These are phyloP conservation scores for Pecten maximus DNA, from an alignment of 2,888 invertebrate genomes.

Conservation along the genomic window DNA sequence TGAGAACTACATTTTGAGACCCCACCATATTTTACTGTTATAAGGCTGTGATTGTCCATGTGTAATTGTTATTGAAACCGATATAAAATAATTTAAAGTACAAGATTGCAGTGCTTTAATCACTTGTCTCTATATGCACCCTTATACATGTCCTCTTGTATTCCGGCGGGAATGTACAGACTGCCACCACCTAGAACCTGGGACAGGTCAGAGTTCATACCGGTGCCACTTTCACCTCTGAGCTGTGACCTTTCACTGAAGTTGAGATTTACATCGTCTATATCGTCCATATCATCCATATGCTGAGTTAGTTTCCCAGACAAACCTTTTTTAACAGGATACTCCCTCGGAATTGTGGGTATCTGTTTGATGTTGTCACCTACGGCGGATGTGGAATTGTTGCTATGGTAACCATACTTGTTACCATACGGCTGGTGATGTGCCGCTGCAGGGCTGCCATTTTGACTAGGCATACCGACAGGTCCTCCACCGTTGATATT, in stretches of 20 bases:
- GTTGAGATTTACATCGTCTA: not conserved
- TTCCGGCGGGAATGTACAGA: not conserved
- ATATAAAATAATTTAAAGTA: too few species aligned
- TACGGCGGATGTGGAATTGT: not conserved
- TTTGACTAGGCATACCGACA: not conserved
- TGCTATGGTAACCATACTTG: not conserved
- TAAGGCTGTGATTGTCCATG: too few species aligned
- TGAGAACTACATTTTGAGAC: too few species aligned
- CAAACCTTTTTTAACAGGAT: not conserved
- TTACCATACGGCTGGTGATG: not conserved
- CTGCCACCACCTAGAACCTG: not conserved
- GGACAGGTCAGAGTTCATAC: slow-evolving; percentile 15
- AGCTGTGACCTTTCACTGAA: not conserved
- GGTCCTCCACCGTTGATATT: not conserved
- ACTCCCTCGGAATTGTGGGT: not conserved
- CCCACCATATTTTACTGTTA: too few species aligned
- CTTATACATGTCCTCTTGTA: not conserved
- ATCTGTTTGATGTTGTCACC: not conserved
- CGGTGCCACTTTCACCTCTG: not conserved
- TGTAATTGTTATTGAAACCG: too few species aligned
- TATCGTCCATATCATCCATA: slow-evolving; percentile 23
- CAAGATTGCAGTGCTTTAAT: not conserved
- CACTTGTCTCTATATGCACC: not conserved
- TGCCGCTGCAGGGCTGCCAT: not conserved
- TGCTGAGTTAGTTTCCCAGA: not conserved